Evolutionary conservation across 2,113 vertebrate genomes (phyloP).

Genomic region (Marmota monax): DNA sequence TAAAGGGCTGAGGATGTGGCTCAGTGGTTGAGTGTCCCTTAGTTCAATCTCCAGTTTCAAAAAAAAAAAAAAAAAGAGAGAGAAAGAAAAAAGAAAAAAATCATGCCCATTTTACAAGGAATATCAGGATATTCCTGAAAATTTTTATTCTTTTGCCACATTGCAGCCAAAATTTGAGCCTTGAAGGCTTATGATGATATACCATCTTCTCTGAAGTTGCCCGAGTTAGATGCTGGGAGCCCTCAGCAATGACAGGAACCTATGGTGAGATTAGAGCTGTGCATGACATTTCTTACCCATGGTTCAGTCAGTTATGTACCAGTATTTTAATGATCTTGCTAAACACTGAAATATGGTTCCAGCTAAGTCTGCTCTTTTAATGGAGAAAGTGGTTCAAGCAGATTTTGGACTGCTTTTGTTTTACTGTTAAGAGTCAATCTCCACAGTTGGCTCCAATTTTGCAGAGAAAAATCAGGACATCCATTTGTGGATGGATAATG

Average conservation of each 20-base stretch:
- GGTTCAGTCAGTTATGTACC: neutral
- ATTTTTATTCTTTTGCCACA: neutral
- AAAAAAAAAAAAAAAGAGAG: too few relatives aligned
- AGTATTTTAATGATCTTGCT: neutral
- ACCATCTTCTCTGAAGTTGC: neutral
- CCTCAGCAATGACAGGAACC: neutral
- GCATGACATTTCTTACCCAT: neutral
- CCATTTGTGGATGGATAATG: neutral
- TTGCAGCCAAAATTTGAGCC: neutral
- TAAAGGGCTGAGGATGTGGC: too few relatives aligned
- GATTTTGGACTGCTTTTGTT: conserved; percentile 42
- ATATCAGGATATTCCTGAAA: neutral
- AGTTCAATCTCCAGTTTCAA: too few relatives aligned
- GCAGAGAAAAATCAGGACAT: neutral
- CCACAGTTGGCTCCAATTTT: neutral
- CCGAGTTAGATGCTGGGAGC: neutral
- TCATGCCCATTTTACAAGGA: neutral
- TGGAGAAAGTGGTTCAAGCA: neutral
- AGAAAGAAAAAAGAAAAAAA: neutral
- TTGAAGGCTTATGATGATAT: neutral
- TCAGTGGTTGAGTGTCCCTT: too few relatives aligned
- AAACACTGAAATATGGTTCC: neutral
- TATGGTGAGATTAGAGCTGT: neutral
- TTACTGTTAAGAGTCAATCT: conserved; percentile 15
- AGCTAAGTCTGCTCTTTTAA: neutral